Evolutionary conservation across 1,140 invertebrate genomes (phyloP), one percentile per base, ranked within the genome.

Genomic region (Andricus grossulariae): DNA sequence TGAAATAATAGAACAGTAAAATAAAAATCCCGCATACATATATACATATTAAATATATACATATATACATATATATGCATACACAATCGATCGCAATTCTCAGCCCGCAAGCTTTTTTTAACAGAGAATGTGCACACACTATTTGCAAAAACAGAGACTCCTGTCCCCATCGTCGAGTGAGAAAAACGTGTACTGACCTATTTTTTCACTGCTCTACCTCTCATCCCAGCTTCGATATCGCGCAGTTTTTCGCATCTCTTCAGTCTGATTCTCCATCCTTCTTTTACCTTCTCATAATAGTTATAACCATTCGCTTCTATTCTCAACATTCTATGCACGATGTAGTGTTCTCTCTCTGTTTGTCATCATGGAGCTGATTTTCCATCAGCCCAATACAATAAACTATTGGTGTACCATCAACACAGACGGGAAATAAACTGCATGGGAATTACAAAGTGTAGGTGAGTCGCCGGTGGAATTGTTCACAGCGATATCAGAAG

Each of bases 401-500:
- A 55, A 55, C n/a, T 3, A 18, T 45, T 45, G 39, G 4, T 45
- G 39, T 7, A 45, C 39, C 39, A 45, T 45, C 39, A 45, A 45
- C 39, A 45, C 39, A 45, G 39, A 45, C 39, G 39, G 39, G 7
- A 11, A 45, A 11, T 45, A 11, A 45, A 45, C 39, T 45, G 39
- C 39, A 45, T 45, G 7, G 52, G 7, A 55, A 18, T 11, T 13
- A 52, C 51, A 13, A n/a, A 52, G 51, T 52, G 51, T 52, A n/a
- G 51, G 51, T 52, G 52, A 55, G 19, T 55, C 11, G 52, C 52
- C 19, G 19, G 52, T n/a, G 52, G 52, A 55, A 55, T 55, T 76
- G 76, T 79, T 71, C 76, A 76, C 50, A 21, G 51, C 71, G 50
- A 50, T 18, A 11, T 45, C 55, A 54, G 21, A 72, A 45, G 66